Percentiles rank a stretch among this genome's conserved stretches.
Evolutionary conservation across 1,140 invertebrate genomes (phyloP).

Genomic region (Musca domestica): DNA sequence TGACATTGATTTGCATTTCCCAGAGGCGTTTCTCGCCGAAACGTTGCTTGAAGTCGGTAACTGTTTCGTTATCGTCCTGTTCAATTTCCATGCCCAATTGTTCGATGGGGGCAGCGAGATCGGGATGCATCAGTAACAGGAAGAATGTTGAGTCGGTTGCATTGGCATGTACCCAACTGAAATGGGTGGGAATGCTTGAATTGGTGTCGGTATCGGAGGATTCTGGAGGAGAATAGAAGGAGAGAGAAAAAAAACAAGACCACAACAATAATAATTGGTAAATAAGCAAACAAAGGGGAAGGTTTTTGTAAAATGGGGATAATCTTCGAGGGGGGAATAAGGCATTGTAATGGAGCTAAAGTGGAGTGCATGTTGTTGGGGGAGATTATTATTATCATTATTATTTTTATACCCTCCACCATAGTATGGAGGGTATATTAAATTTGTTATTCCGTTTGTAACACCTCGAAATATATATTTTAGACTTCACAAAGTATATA

Average conservation of each 20-base stretch:
- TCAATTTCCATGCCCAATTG: constrained; percentile 71
- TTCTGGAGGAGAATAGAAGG: background rate
- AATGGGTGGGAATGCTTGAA: background rate
- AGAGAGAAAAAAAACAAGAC: background rate
- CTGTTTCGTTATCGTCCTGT: constrained; percentile 63
- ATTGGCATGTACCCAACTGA: constrained; percentile 48
- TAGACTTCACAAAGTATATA: no score
- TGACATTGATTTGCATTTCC: constrained; percentile 65
- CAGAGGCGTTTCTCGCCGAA: constrained; percentile 64
- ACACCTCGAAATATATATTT: no score
- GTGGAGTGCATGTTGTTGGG: no score
- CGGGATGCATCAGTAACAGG: constrained; percentile 67
- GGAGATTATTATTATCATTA: no score
- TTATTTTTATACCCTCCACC: no score
- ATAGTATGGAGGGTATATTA: no score
- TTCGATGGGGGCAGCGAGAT: constrained; percentile 67
- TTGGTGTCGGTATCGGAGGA: background rate
- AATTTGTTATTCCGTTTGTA: no score
- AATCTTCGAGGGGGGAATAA: no score
- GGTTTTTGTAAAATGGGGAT: background rate
- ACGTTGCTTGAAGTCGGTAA: constrained; percentile 66
- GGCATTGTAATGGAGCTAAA: no score
- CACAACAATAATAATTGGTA: background rate
- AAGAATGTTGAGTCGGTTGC: constrained; percentile 60
- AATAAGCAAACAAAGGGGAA: background rate